A percentile compares a stretch with the other conserved stretches of the same genome.
phyloP scores from a whole-genome alignment of 2,797 vertebrate genomes.

The Ceryle rudis region DNA sequence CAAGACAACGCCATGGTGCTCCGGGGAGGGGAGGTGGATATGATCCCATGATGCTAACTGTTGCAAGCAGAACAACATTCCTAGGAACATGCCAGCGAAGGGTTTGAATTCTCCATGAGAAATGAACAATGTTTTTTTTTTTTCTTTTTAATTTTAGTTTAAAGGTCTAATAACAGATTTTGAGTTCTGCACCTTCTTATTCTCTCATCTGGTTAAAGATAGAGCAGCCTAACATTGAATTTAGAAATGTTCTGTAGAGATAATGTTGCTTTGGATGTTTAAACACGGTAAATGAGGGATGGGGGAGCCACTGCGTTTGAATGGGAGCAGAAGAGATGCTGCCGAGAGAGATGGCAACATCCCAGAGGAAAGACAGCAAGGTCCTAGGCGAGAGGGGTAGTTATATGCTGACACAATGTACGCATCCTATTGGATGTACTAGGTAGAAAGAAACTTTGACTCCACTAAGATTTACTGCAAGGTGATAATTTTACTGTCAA shows the following conservation, averaged over 20 bases:
- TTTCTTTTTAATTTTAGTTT: slow-evolving; percentile 32
- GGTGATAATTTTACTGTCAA: neutral
- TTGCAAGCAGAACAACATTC: slow-evolving; percentile 43
- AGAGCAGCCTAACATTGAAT: neutral
- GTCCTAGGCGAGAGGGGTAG: neutral
- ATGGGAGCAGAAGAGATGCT: neutral
- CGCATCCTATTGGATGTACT: slow-evolving; percentile 56
- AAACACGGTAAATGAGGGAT: neutral
- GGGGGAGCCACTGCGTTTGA: neutral
- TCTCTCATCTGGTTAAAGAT: neutral
- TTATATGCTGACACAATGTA: neutral
- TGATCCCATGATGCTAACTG: neutral
- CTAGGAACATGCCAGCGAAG: slow-evolving; percentile 39
- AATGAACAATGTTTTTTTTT: neutral
- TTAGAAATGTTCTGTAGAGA: neutral
- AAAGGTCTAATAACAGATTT: slow-evolving; percentile 31
- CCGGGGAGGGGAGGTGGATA: neutral
- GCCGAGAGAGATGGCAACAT: neutral
- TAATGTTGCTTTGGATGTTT: neutral
- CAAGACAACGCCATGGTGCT: neutral
- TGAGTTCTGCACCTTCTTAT: slow-evolving; percentile 31
- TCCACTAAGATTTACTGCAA: neutral
- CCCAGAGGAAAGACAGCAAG: neutral
- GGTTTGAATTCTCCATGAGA: slow-evolving; percentile 72
- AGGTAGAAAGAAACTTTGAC: neutral